Evolutionary conservation across 37 sponge, comb jelly and placozoan species (phyloP), one percentile per base, ranked within the genome.

Genomic region (Geodia barretti): DNA sequence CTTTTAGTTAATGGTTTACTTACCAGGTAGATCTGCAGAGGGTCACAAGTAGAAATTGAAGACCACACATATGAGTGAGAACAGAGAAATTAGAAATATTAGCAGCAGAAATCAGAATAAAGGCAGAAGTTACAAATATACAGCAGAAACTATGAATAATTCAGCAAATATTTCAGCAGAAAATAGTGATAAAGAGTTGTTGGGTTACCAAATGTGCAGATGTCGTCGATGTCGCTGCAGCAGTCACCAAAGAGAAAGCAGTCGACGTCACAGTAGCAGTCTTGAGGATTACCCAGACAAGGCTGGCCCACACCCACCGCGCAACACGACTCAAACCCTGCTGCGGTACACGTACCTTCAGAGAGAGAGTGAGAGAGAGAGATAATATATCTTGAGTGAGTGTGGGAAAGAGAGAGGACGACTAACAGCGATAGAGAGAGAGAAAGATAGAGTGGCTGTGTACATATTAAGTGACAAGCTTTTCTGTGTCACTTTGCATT

Each of bases 331-430:
- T 47, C 54, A 47, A 17, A 47, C 11, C 54, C 54, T 17, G 54
- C 54, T 17, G 54, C 54, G 14, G 54, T 14, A 65, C 54, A 47
- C 54, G 54, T 17, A 17, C 54, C 54, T 47, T 17, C n/a, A n/a
- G n/a, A n/a, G n/a, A n/a, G 70, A 11, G 70, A 69, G 34, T 23
- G 70, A 69, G 70, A 29, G 70, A 69, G 70, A 29, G 70, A 69
- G 70, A 29, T 3, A 69, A 7, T n/a, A 69, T 1, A 76, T 31
- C 3, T 33, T 0, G 60, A 54, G 76, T 31, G 76, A 47, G 76
- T 19, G 76, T n/a, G 59, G 33, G 76, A 54, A 60, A 42, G 59
- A 43, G 76, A 25, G 60, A 75, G 32, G 33, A 30, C 26, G 60
- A 42, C 29, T 24, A 19, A 36, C 20, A 70, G 40, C 1, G n/a